A percentile compares a stretch with the other conserved stretches of the same genome.
These are phyloP conservation scores for Andrena bucephala DNA, from an alignment of 2,888 invertebrate species.

Conservation along the genomic window DNA sequence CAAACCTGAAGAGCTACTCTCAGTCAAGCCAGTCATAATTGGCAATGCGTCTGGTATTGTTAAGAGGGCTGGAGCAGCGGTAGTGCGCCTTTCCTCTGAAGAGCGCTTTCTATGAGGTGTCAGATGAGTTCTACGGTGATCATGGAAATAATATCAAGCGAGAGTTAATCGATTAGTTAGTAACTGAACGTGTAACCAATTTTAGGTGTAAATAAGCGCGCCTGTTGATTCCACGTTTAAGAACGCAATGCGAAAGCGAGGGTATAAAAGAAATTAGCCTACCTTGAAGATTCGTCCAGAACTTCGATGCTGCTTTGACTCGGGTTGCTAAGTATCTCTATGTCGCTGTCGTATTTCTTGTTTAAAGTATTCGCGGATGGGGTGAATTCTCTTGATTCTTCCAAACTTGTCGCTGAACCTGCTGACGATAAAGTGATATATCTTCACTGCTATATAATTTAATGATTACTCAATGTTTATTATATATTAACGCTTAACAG, in stretches of 20 bases:
- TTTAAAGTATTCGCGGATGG: constrained; percentile 79
- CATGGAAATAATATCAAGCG: background rate
- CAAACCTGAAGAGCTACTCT: constrained; percentile 88
- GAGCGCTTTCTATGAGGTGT: constrained; percentile 85
- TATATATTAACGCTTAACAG: background rate
- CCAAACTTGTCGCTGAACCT: constrained; percentile 85
- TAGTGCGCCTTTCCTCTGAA: constrained; percentile 86
- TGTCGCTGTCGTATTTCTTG: constrained; percentile 88
- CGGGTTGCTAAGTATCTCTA: constrained; percentile 90
- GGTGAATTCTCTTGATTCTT: constrained; percentile 83
- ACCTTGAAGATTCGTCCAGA: constrained; percentile 85
- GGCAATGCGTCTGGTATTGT: constrained; percentile 85
- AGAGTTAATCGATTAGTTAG: background rate
- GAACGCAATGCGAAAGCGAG: background rate
- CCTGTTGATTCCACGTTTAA: background rate
- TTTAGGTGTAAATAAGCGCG: no score
- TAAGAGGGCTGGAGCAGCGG: constrained; percentile 84
- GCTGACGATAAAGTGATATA: constrained; percentile 30
- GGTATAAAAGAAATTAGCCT: background rate
- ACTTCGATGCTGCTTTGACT: constrained; percentile 91
- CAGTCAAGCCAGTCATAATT: constrained; percentile 85
- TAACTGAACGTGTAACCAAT: background rate
- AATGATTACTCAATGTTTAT: background rate
- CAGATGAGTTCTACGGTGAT: constrained; percentile 72
- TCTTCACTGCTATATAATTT: background rate